A percentile compares a stretch with the other conserved stretches of the same genome.
Conservation (phyloP, 2,797 vertebrate species). For the Aulostomus chinensis region DNA sequence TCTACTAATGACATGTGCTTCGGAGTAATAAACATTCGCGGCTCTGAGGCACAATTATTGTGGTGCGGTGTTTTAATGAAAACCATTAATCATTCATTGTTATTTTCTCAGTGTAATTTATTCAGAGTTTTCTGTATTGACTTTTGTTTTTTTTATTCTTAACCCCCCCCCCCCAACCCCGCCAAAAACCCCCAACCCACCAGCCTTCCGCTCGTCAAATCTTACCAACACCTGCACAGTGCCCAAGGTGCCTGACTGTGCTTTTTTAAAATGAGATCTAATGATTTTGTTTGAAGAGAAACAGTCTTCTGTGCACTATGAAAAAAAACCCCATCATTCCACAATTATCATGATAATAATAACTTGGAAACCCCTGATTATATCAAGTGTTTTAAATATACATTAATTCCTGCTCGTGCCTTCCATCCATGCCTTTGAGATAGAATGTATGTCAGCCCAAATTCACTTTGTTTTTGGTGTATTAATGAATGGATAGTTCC, state of each 20-base stretch:
- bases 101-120: conserved; percentile 40
- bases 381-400: too few relatives aligned
- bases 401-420: too few relatives aligned
- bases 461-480: too few relatives aligned
- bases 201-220: too few relatives aligned
- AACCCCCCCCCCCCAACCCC: not conserved
- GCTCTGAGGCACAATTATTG: conserved; percentile 36
- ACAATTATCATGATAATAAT: not conserved
- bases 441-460: too few relatives aligned
- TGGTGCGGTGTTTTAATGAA: conserved; percentile 58
- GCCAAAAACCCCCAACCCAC: too few relatives aligned
- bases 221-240: not conserved
- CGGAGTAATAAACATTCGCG: conserved; percentile 54
- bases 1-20: conserved; percentile 52
- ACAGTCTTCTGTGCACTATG: conserved; percentile 3
- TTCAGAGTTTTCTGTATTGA: conserved; percentile 17
- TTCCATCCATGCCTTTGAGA: too few relatives aligned
- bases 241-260: conserved; percentile 4
- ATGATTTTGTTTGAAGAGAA: conserved; percentile 21
- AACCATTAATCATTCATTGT: conserved; percentile 66
- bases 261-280: conserved; percentile 14
- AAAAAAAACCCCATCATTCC: conserved; percentile 2
- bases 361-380: not conserved
- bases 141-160: conserved; percentile 9
- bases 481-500: too few relatives aligned